Percentiles rank a stretch among this genome's conserved stretches.
Evolutionary conservation across 1,140 invertebrate species (phyloP).

Genomic region (Drosophila yakuba): DNA sequence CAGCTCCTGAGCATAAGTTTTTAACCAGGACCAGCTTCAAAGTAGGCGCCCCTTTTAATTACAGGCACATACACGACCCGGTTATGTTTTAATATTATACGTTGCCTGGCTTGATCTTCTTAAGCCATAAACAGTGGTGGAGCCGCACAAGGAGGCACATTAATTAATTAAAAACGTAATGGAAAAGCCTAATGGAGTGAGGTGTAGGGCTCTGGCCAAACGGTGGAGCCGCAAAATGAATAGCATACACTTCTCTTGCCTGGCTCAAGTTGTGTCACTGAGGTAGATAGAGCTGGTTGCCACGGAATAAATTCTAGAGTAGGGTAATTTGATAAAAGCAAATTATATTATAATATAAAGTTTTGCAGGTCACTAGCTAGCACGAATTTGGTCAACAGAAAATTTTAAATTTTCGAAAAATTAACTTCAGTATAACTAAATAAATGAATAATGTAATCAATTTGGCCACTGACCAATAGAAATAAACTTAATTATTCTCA

Average conservation of each 20-base stretch:
- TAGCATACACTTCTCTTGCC: constrained; percentile 11
- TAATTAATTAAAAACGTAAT: constrained; percentile 46
- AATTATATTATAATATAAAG: constrained; percentile 1
- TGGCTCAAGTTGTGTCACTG: constrained; percentile 13
- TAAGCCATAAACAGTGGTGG: constrained; percentile 35
- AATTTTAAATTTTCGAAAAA: neutral
- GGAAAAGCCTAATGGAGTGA: constrained; percentile 19
- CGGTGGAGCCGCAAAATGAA: constrained; percentile 16
- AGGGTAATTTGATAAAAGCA: constrained; percentile 24
- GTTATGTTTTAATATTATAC: constrained; percentile 31
- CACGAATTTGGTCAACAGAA: constrained; percentile 24
- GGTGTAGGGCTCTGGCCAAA: constrained; percentile 18
- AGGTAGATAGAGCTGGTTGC: constrained; percentile 23
- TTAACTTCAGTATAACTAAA: neutral
- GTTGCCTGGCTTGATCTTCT: constrained; percentile 22
- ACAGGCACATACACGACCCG: constrained; percentile 34
- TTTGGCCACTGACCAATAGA: too few species aligned
- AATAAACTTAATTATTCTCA: neutral
- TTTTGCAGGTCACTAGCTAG: neutral
- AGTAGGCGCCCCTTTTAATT: constrained; percentile 66
- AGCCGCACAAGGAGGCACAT: constrained; percentile 27
- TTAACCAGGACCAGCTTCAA: neutral
- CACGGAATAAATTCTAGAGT: constrained; percentile 10
- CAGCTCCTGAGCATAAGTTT: constrained; percentile 45
- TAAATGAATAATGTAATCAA: neutral